These are phyloP conservation scores for Engystomops pustulosus DNA, from an alignment of 2,113 vertebrate genomes.

Conservation along the genomic window DNA sequence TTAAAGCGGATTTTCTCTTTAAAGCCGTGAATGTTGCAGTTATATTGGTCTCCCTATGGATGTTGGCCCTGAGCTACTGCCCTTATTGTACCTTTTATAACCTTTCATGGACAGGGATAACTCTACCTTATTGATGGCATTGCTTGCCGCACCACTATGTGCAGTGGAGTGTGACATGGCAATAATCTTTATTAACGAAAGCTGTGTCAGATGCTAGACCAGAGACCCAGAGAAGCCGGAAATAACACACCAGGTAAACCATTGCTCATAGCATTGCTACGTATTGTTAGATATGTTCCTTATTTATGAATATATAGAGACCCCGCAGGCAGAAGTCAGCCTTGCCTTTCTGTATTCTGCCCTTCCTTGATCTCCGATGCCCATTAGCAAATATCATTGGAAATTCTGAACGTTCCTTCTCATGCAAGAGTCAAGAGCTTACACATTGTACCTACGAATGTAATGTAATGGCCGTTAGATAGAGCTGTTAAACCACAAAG, in stretches of 20 bases:
- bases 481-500: neutral
- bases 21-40: neutral
- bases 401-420: neutral
- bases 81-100: neutral
- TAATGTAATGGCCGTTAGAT: neutral
- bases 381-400: slow-evolving; percentile 8
- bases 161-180: neutral
- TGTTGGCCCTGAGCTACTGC: neutral
- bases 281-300: neutral
- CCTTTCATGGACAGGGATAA: neutral
- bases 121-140: neutral
- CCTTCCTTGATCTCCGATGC: neutral
- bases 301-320: neutral
- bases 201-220: neutral
- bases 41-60: neutral
- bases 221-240: neutral
- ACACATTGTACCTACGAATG: neutral
- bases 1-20: neutral
- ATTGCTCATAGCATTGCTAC: neutral
- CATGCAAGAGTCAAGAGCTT: neutral
- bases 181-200: slow-evolving; percentile 3
- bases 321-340: neutral
- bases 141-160: neutral
- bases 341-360: neutral
- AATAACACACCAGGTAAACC: neutral